Percentiles rank a stretch among this genome's conserved stretches.
phyloP scores from a whole-genome alignment of 2,797 vertebrate genomes.

The Notoglanidium macrostoma region DNA sequence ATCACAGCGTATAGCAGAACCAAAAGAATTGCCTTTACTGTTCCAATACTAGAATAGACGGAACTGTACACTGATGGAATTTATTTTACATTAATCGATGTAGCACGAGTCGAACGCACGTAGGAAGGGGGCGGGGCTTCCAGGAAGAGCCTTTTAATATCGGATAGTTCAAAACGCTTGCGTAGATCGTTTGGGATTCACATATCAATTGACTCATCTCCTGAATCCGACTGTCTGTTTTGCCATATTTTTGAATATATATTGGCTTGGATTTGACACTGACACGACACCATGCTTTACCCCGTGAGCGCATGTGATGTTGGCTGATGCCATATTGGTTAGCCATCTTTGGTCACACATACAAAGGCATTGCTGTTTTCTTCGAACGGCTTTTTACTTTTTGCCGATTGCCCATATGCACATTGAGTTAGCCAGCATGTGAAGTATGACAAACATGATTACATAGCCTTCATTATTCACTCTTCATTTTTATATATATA shows the following conservation, averaged over 20 bases:
- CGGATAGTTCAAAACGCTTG: background rate
- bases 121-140: background rate
- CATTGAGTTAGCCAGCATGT: no score
- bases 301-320: background rate
- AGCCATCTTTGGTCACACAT: no score
- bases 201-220: background rate
- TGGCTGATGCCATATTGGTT: no score
- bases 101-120: background rate
- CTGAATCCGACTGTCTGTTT: background rate
- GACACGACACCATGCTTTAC: background rate
- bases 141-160: background rate
- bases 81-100: background rate
- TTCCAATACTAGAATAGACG: no score
- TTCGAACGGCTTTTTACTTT: no score
- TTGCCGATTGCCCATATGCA: no score
- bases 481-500: no score
- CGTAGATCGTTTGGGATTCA: background rate
- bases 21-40: no score
- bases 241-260: background rate
- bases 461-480: no score
- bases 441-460: no score
- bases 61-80: background rate
- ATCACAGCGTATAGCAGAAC: no score
- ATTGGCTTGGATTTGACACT: background rate
- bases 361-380: no score